These are phyloP conservation scores for Pharmacophagus antenor DNA, from an alignment of 2,888 invertebrate genomes.

Conservation along the genomic window DNA sequence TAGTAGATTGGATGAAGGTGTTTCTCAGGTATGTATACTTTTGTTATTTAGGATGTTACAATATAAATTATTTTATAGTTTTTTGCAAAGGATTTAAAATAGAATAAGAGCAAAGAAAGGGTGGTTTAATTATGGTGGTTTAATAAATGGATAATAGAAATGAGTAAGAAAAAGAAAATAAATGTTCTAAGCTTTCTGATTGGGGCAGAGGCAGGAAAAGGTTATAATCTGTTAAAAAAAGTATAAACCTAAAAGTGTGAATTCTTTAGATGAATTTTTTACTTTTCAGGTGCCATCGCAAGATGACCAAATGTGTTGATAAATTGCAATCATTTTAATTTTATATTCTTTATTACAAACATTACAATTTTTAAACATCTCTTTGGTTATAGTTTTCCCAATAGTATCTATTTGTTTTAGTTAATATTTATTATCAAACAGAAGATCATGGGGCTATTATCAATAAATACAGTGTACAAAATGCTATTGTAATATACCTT, in stretches of 20 bases:
- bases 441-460: slow-evolving; percentile 36
- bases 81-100: no score
- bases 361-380: slow-evolving; percentile 12
- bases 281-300: slow-evolving; percentile 72
- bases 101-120: no score
- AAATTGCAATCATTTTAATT: slow-evolving; percentile 22
- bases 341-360: slow-evolving; percentile 15
- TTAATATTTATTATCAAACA: slow-evolving; percentile 22
- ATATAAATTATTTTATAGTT: no score
- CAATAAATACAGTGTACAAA: slow-evolving; percentile 55
- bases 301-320: slow-evolving; percentile 78
- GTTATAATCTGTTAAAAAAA: no score
- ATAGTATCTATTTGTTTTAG: slow-evolving; percentile 13
- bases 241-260: no score
- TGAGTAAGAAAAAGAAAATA: no score
- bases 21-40: slow-evolving; percentile 49
- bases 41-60: not conserved
- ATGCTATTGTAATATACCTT: slow-evolving; percentile 40
- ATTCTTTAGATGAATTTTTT: slow-evolving; percentile 33
- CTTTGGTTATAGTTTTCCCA: slow-evolving; percentile 4
- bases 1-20: slow-evolving; percentile 60
- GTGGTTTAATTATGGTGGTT: no score
- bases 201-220: no score
- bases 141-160: no score
- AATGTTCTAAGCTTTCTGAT: no score